Evolutionary conservation across 2,113 vertebrate genomes (phyloP).

Genomic region (Myrmecobius fasciatus): DNA sequence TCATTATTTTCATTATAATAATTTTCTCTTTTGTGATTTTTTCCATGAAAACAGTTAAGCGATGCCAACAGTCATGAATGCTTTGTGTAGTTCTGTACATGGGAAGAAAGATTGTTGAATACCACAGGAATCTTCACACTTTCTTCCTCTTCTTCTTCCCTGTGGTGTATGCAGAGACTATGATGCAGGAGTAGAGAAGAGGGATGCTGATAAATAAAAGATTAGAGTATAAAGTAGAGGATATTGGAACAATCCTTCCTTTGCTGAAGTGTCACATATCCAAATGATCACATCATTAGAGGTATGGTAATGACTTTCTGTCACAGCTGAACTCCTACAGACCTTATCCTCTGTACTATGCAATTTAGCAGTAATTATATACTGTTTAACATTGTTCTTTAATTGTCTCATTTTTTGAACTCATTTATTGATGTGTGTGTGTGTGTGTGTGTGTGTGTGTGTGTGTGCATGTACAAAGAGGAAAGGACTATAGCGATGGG

Average conservation of each 20-base stretch:
- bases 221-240: neutral
- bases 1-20: neutral
- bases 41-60: neutral
- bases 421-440: neutral
- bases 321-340: constrained; percentile 1
- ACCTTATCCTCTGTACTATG: neutral
- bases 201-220: neutral
- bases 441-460: neutral
- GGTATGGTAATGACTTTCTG: neutral
- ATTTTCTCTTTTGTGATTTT: neutral
- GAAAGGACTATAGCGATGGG: neutral
- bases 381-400: neutral
- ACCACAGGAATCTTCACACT: neutral
- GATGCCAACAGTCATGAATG: neutral
- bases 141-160: neutral
- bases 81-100: neutral
- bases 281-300: neutral
- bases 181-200: neutral
- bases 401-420: neutral
- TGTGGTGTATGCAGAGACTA: neutral
- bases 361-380: neutral
- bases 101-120: neutral
- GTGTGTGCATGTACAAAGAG: too few species aligned
- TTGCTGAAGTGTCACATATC: neutral
- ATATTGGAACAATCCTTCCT: neutral